These are phyloP conservation scores for Cataglyphis altisquamis DNA, from an alignment of 2,888 invertebrate species.

Conservation along the genomic window DNA sequence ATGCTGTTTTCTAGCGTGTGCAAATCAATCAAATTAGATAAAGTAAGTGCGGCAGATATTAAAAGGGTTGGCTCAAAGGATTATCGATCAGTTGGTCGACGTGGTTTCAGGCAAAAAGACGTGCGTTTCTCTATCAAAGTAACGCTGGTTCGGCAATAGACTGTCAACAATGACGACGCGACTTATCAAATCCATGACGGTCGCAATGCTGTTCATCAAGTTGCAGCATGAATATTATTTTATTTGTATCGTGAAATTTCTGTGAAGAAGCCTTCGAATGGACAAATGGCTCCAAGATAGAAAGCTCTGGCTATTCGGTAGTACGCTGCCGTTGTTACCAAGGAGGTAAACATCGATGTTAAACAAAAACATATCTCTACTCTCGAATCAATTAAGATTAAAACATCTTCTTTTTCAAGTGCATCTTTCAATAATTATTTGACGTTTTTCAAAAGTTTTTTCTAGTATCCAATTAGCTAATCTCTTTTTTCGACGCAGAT, in stretches of 20 bases:
- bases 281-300: constrained; percentile 98
- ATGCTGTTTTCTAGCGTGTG: neutral
- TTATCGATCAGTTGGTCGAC: constrained; percentile 45
- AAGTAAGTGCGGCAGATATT: neutral
- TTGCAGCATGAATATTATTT: constrained; percentile 46
- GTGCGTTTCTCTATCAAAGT: constrained; percentile 8
- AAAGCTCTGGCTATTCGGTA: constrained; percentile 96
- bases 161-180: constrained; percentile 63
- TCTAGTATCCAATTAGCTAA: neutral
- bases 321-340: constrained; percentile 94
- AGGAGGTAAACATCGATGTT: constrained; percentile 89
- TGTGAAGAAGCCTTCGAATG: constrained; percentile 88
- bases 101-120: constrained; percentile 41
- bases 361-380: neutral
- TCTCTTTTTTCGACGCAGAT: neutral
- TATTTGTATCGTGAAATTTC: constrained; percentile 38
- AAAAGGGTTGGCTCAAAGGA: constrained; percentile 21
- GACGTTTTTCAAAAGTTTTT: neutral
- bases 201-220: constrained; percentile 37
- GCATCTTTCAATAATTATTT: neutral
- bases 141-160: constrained; percentile 36
- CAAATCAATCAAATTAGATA: constrained; percentile 17
- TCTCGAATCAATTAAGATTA: neutral
- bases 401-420: neutral
- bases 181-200: constrained; percentile 39